phyloP scores from a whole-genome alignment of 2,888 invertebrate species.

The Gastracanthus pulcherrimus region DNA sequence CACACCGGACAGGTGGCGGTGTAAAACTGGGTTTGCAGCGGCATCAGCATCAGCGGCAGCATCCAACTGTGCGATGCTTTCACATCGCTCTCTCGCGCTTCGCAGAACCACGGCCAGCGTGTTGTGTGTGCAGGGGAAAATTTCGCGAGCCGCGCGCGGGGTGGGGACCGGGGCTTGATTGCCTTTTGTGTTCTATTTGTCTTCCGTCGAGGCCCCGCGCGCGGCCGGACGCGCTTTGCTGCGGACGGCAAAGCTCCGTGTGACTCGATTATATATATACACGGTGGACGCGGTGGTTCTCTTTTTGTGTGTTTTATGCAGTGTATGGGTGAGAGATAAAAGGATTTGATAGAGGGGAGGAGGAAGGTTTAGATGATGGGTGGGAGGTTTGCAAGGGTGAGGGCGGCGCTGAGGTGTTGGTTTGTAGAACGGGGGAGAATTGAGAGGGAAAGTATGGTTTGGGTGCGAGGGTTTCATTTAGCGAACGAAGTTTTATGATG shows the following conservation, averaged over 20 bases:
- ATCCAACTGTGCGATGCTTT: constrained; percentile 23
- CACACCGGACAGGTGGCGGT: too few species aligned
- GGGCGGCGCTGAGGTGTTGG: neutral
- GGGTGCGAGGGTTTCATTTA: too few species aligned
- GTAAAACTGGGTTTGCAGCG: constrained; percentile 18
- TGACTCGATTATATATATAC: neutral
- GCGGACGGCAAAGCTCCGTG: neutral
- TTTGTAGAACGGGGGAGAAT: too few species aligned
- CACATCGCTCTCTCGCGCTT: constrained; percentile 1
- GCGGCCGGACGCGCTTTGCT: neutral
- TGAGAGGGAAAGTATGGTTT: too few species aligned
- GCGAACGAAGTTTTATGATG: too few species aligned
- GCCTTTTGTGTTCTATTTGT: constrained; percentile 16
- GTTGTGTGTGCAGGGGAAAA: neutral
- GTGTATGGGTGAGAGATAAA: neutral
- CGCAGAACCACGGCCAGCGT: neutral
- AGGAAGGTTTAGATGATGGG: neutral
- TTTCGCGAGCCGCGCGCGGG: constrained; percentile 18
- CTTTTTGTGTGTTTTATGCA: neutral
- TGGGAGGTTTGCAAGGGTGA: neutral
- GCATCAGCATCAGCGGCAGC: too few species aligned
- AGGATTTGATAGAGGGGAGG: neutral
- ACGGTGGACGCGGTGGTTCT: neutral
- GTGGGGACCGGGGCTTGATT: too few species aligned
- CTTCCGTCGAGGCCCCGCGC: neutral